Evolutionary conservation across 35 echinoderm and acorn worm genomes (phyloP), one percentile per base, ranked within the genome.

Genomic region (Chiridota heheva): DNA sequence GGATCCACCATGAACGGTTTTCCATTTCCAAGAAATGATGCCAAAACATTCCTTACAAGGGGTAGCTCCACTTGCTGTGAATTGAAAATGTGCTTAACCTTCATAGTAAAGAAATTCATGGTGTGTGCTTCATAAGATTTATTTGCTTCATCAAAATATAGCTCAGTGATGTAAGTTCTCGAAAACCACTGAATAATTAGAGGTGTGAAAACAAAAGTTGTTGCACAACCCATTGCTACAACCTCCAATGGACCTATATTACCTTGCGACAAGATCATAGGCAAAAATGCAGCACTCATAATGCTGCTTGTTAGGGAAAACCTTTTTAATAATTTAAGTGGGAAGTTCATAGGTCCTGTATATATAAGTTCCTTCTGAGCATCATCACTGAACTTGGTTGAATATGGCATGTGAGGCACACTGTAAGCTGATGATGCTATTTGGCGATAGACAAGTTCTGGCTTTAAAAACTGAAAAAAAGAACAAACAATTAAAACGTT

Each of bases 271-370:
- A 87, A 55, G 15, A 92, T 26, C 4, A 55, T 26, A 3, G 84
- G 70, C 13, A 92, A 17, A 17, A 92, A 56, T 31, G 46, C 41
- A 27, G 66, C n/a, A 62, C 73, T 87, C 5, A 92, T 61, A 8
- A 86, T 65, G 27, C 84, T 86, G 4, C 83, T 92, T 30, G 84
- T 87, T 26, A 92, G 58, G 4, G 90, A 92, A 36, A 92, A 92
- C 27, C 86, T 81, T 44, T 92, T 92, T 39, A 92, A 76, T 7
- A 60, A 25, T 51, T 48, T 78, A 40, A 92, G 83, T 20, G 87
- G 61, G 36, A 43, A 41, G 12, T 63, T 87, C 30, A 81, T 29
- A 8, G 90, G 82, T 67, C 90, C 90, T 7, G 25, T 69, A 69
- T 92, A 92, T 12, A 92, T 86, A 2, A 92, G 76, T 35, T 80